Evolutionary conservation across 2,113 vertebrate genomes (phyloP).

Genomic region (Strix aluco): DNA sequence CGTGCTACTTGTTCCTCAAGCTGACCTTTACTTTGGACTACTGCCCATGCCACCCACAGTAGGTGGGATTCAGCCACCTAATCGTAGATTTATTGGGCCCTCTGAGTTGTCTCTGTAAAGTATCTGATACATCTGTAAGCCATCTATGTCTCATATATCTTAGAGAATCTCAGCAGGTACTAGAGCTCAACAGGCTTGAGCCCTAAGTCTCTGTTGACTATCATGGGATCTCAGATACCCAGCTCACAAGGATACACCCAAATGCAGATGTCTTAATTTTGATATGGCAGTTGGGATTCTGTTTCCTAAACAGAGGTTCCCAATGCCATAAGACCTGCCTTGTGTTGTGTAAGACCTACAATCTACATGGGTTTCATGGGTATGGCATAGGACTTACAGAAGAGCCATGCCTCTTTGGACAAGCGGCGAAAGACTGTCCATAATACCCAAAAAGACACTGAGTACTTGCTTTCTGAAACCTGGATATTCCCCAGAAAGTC

Average conservation of each 20-base stretch:
- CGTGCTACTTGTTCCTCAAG: not conserved
- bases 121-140: not conserved
- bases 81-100: not conserved
- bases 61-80: not conserved
- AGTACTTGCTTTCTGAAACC: not conserved
- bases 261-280: not conserved
- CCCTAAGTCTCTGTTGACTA: accelerated
- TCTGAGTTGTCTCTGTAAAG: not conserved
- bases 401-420: not conserved
- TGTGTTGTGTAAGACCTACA: not conserved
- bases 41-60: no score
- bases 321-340: not conserved
- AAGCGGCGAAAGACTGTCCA: not conserved
- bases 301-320: not conserved
- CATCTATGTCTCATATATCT: not conserved
- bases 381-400: not conserved
- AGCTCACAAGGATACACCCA: not conserved
- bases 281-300: not conserved
- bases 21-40: not conserved
- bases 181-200: not conserved
- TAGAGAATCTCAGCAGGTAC: not conserved
- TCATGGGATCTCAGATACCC: not conserved
- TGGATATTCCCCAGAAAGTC: not conserved
- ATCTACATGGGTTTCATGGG: accelerated
- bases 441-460: not conserved